phyloP scores from a whole-genome alignment of 2,888 invertebrate species.

The Cecidostiba fungosa region DNA sequence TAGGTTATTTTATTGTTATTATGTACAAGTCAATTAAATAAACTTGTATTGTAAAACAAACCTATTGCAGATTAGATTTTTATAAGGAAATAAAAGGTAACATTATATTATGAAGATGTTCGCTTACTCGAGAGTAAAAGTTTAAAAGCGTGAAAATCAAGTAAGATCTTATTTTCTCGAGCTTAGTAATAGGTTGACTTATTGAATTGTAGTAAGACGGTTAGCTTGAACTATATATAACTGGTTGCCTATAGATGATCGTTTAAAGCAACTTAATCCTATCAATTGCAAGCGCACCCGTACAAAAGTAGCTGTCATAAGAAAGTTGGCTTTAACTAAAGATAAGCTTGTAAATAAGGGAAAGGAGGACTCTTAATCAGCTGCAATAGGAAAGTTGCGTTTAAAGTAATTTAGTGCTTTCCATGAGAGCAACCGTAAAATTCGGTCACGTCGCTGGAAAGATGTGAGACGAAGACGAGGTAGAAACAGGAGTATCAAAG shows the following conservation, averaged over 20 bases:
- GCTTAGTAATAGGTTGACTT: too few relatives aligned
- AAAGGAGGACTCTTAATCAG: constrained; percentile 36
- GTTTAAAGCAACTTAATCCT: not conserved
- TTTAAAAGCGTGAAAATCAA: not conserved
- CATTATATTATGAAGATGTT: too few relatives aligned
- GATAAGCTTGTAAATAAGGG: constrained; percentile 32
- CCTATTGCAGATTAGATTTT: too few relatives aligned
- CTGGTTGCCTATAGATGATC: not conserved
- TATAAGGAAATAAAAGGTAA: too few relatives aligned
- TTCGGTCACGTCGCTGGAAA: constrained; percentile 27
- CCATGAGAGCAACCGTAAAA: constrained; percentile 34
- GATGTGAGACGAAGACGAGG: not conserved
- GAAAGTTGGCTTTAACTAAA: constrained; percentile 10
- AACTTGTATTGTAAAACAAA: too few relatives aligned
- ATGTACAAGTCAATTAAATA: too few relatives aligned
- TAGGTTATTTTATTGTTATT: not conserved
- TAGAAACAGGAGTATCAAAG: constrained; percentile 13
- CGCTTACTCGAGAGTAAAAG: not conserved
- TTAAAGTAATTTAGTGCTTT: constrained; percentile 28
- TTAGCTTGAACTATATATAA: not conserved
- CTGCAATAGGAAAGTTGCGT: constrained; percentile 26
- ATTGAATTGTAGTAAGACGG: not conserved
- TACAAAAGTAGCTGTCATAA: constrained; percentile 25
- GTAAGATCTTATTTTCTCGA: not conserved
- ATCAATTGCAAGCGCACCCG: constrained; percentile 5